phyloP scores from a whole-genome alignment of 2,888 invertebrate species.

The Erebia aethiops region DNA sequence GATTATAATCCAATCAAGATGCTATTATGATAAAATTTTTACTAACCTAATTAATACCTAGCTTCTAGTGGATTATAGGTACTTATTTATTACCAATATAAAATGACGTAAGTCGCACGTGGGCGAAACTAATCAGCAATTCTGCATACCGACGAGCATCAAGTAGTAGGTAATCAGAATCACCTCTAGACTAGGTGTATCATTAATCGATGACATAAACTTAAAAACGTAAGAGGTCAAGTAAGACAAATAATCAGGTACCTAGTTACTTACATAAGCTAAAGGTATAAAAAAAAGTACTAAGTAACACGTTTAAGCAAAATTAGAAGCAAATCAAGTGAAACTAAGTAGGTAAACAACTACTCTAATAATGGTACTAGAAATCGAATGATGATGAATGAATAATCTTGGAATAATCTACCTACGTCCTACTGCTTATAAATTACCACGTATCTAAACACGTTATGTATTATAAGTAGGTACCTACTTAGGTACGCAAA shows the following conservation, averaged over 20 bases:
- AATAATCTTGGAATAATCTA: too few species aligned
- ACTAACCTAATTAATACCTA: too few species aligned
- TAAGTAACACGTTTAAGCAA: not conserved
- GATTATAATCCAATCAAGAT: too few species aligned
- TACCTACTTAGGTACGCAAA: too few species aligned
- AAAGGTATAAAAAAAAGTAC: too few species aligned
- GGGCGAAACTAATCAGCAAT: constrained; percentile 33
- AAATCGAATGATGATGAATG: too few species aligned
- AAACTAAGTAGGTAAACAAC: not conserved
- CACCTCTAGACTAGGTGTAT: too few species aligned
- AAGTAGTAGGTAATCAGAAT: constrained; percentile 10
- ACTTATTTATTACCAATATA: constrained; percentile 34
- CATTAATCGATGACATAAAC: constrained; percentile 17
- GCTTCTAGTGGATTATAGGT: not conserved
- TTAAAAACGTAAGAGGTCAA: not conserved
- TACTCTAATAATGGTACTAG: too few species aligned
- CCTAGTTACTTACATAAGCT: not conserved
- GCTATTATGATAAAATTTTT: too few species aligned
- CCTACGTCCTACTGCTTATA: too few species aligned
- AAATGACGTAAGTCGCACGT: constrained; percentile 40
- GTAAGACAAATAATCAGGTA: not conserved
- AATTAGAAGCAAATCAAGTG: constrained; percentile 1
- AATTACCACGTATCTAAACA: too few species aligned
- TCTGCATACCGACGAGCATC: constrained; percentile 12
- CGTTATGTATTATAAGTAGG: too few species aligned